Conservation (phyloP, 2,113 vertebrate genomes). For the Calypte anna region DNA sequence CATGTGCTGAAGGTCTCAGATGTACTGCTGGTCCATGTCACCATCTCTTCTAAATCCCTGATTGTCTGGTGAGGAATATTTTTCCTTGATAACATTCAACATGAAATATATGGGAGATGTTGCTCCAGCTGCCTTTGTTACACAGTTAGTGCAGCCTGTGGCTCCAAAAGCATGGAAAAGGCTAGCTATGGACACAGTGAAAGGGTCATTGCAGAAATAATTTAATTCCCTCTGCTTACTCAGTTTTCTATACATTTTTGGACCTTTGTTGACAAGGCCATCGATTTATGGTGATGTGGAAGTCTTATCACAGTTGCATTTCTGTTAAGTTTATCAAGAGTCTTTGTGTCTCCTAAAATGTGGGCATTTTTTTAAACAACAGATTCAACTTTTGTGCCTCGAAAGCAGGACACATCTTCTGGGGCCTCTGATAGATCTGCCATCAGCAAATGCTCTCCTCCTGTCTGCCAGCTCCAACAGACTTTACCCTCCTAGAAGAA, state of each 20-base stretch:
- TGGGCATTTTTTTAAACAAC: neutral
- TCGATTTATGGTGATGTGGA: neutral
- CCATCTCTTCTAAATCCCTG: neutral
- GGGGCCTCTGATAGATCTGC: neutral
- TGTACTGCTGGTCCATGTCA: fast-evolving
- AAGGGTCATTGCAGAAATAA: neutral
- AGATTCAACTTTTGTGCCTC: neutral
- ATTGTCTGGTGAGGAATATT: neutral
- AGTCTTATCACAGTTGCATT: neutral
- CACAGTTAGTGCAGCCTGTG: no score
- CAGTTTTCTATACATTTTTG: neutral
- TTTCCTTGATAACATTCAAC: no score
- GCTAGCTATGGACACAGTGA: neutral
- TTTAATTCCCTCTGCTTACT: neutral
- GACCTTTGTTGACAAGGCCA: neutral
- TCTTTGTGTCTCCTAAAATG: neutral
- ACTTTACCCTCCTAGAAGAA: neutral
- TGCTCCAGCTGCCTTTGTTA: neutral
- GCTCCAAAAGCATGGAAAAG: neutral
- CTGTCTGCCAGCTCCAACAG: neutral
- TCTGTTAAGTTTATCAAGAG: neutral
- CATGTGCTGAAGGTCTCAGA: neutral
- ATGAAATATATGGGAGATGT: neutral
- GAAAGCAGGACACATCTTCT: neutral
- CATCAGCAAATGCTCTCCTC: neutral